Conservation (phyloP, 2,797 vertebrate species). For the Mormyrus hasselquistii region DNA sequence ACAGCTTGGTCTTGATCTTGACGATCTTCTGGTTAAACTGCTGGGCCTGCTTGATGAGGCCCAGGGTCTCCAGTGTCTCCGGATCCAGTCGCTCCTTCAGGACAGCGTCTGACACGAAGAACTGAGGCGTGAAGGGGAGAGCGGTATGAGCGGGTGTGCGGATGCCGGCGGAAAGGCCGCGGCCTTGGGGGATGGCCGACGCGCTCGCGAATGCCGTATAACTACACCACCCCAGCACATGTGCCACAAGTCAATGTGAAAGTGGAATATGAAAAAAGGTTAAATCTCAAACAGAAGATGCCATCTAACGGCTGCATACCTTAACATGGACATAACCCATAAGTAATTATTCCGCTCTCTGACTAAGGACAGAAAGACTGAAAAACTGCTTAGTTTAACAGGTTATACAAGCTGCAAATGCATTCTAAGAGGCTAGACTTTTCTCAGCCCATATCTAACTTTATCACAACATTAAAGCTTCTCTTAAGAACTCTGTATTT, state of each 20-base stretch:
- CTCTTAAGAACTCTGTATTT: neutral
- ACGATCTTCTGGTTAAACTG: slow-evolving; percentile 99
- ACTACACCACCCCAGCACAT: neutral
- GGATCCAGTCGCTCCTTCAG: slow-evolving; percentile 94
- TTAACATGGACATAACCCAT: neutral
- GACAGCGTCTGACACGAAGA: slow-evolving; percentile 86
- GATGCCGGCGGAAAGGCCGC: neutral
- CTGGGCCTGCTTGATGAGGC: slow-evolving; percentile 95
- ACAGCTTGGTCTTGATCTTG: slow-evolving; percentile 99
- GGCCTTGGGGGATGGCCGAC: neutral
- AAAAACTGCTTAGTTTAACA: slow-evolving; percentile 2
- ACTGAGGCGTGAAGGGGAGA: slow-evolving; percentile 49
- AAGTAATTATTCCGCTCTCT: slow-evolving; percentile 12
- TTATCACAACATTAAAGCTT: slow-evolving; percentile 18
- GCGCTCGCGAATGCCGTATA: neutral
- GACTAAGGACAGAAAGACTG: neutral
- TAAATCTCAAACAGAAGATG: neutral
- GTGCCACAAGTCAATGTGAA: neutral
- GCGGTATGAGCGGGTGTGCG: neutral
- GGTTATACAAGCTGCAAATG: slow-evolving; percentile 13
- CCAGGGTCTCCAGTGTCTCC: slow-evolving; percentile 91
- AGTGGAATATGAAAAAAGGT: neutral
- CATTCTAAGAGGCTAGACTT: slow-evolving; percentile 6
- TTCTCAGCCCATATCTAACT: slow-evolving; percentile 18
- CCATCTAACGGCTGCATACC: neutral